A percentile compares a stretch with the other conserved stretches of the same genome.
Conservation (phyloP, 2,113 vertebrate species). For the Pimephales promelas region DNA sequence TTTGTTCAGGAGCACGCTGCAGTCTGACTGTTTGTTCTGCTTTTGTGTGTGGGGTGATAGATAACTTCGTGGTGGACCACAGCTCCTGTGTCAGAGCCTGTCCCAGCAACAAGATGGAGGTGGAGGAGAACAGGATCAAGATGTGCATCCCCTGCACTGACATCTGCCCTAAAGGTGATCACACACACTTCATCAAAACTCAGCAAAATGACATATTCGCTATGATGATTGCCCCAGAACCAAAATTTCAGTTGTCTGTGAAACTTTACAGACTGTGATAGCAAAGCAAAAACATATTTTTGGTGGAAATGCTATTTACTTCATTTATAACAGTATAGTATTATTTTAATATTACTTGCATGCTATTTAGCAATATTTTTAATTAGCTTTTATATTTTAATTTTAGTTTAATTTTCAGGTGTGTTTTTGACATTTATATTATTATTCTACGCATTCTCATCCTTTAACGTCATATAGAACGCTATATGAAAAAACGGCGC, state of each 20-base stretch:
- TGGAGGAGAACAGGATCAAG: constrained; percentile 96
- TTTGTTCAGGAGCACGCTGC: background rate
- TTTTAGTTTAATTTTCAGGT: background rate
- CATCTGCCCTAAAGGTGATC: constrained; percentile 95
- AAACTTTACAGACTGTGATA: background rate
- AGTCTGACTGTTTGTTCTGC: constrained; percentile 17
- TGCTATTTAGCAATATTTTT: too few species aligned
- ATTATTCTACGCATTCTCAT: too few species aligned
- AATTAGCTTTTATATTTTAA: too few species aligned
- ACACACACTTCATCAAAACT: background rate
- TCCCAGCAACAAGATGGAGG: constrained; percentile 97
- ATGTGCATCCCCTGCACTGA: constrained; percentile 98
- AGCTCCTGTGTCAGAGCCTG: constrained; percentile 97
- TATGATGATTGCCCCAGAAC: background rate
- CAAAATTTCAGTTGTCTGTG: background rate
- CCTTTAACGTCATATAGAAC: too few species aligned
- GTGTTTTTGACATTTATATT: too few species aligned
- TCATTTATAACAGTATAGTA: background rate
- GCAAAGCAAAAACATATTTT: background rate
- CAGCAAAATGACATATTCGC: background rate
- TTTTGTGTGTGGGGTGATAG: constrained; percentile 66
- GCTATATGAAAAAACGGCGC: too few species aligned
- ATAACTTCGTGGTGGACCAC: constrained; percentile 98
- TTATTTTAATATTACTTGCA: background rate
- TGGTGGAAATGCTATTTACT: background rate